phyloP scores from a whole-genome alignment of 1,140 invertebrate species.

The Mactra quadrangularis region DNA sequence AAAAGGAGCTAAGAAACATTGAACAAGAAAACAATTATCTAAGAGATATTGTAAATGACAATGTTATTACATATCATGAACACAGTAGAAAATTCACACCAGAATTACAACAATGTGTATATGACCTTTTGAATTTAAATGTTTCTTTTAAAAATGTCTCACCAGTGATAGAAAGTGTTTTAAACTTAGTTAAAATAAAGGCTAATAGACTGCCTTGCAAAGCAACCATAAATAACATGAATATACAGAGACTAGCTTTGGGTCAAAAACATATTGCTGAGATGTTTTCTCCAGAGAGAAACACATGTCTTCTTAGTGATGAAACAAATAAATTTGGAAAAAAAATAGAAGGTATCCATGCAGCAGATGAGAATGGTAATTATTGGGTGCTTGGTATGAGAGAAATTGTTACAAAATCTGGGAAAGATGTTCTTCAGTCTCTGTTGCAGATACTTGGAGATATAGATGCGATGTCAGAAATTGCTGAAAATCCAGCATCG shows the following conservation, averaged over 20 bases:
- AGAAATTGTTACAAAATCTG: slow-evolving; percentile 46
- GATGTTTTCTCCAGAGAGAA: background rate
- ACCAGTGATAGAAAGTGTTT: slow-evolving; percentile 21
- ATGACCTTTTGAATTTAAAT: slow-evolving; percentile 26
- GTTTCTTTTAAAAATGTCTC: slow-evolving; percentile 46
- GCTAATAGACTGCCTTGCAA: slow-evolving; percentile 29
- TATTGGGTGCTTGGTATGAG: slow-evolving; percentile 36
- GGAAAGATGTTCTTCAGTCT: slow-evolving; percentile 3
- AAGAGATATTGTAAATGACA: slow-evolving; percentile 7
- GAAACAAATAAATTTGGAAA: slow-evolving; percentile 60
- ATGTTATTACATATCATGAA: slow-evolving; percentile 11
- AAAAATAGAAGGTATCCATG: slow-evolving; percentile 56
- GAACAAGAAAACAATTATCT: background rate
- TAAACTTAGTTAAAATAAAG: slow-evolving; percentile 19
- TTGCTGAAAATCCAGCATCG: slow-evolving; percentile 8
- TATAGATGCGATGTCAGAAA: slow-evolving; percentile 8
- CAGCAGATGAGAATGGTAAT: slow-evolving; percentile 18
- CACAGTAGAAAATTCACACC: background rate
- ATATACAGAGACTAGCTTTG: slow-evolving; percentile 49
- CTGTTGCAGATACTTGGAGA: slow-evolving; percentile 35
- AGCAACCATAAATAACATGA: slow-evolving; percentile 58
- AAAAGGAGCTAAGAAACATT: no score
- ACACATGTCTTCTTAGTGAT: slow-evolving; percentile 47
- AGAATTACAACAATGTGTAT: slow-evolving; percentile 42
- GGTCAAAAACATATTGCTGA: slow-evolving; percentile 41